Base-by-base conservation (phyloP, 2,888 invertebrate genomes). In the Fragum sueziense region DNA sequence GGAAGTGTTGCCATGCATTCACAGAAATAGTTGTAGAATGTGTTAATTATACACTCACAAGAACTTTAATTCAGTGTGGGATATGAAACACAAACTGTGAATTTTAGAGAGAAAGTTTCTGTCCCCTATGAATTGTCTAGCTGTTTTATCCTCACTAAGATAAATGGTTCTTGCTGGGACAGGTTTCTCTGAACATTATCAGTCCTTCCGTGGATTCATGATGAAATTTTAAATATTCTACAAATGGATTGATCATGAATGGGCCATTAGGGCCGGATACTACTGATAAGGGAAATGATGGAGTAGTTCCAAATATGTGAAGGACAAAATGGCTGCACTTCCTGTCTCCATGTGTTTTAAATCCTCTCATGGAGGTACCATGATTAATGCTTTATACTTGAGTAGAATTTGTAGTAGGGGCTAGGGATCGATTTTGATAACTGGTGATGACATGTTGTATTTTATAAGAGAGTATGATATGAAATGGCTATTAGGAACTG, bases 201-300 rank as follows among this genome's bases (percentile, higher is more conserved):
- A n/a, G n/a, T n/a, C n/a, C n/a, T n/a, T n/a, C n/a, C n/a, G n/a
- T n/a, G n/a, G n/a, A n/a, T n/a, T n/a, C n/a, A n/a, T 61, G 61
- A 61, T 61, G 61, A 61, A 61, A 61, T 33, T 61, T 61, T 61
- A 61, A 61, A 61, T 61, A 61, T 61, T 33, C 29, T 17, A 4
- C 61, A 61, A 33, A 61, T 33, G 31, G n/a, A n/a, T 9, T 34
- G 65, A 27, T 41, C 41, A 65, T 65, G 41, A 65, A 65, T n/a
- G 65, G 41, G 22, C 65, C 65, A 65, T 65, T 65, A 65, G 34
- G 34, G 47, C 65, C 22, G 65, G 65, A 65, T 34, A 65, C 65
- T 9, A n/a, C 41, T 65, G 65, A 65, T 65, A 41, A 61, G 61
- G 61, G 61, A 61, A 29, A 61, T 25, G 31, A 61, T 61, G n/a